A percentile compares a stretch with the other conserved stretches of the same genome.
Conservation (phyloP, 1,140 invertebrate species). For the Augochlora pura region DNA sequence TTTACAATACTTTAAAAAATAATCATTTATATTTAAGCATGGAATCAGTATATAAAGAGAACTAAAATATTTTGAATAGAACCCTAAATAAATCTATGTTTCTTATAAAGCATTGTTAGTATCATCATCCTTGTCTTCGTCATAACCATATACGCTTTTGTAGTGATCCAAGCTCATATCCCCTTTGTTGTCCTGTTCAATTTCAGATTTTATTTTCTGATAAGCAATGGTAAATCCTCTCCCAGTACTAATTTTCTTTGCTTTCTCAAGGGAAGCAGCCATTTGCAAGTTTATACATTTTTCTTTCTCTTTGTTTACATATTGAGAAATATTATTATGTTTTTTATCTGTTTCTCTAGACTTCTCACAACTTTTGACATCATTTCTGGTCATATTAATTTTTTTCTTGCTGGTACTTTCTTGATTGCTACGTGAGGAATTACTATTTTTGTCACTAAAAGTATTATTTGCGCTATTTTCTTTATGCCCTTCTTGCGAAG, state of each 20-base stretch:
- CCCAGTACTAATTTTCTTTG: conserved; percentile 14
- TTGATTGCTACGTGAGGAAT: too few species aligned
- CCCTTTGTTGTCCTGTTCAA: background rate
- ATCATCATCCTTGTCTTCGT: background rate
- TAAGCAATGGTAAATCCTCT: conserved; percentile 17
- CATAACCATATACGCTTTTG: background rate
- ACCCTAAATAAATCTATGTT: background rate
- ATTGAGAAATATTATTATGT: background rate
- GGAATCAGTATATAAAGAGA: too few species aligned
- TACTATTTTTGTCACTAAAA: background rate
- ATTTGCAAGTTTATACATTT: background rate
- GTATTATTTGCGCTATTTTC: background rate
- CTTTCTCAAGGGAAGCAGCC: background rate
- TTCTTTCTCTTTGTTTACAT: background rate
- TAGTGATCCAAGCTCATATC: background rate
- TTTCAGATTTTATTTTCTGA: background rate
- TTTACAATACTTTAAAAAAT: too few species aligned
- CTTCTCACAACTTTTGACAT: background rate
- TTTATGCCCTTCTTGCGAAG: too few species aligned
- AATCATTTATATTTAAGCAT: too few species aligned
- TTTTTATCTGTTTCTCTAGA: background rate
- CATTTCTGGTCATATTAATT: background rate
- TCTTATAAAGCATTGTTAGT: background rate
- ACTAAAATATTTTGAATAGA: too few species aligned
- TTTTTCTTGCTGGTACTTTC: background rate